Evolutionary conservation across 2,888 invertebrate species (phyloP).

Genomic region (Nomada flava): DNA sequence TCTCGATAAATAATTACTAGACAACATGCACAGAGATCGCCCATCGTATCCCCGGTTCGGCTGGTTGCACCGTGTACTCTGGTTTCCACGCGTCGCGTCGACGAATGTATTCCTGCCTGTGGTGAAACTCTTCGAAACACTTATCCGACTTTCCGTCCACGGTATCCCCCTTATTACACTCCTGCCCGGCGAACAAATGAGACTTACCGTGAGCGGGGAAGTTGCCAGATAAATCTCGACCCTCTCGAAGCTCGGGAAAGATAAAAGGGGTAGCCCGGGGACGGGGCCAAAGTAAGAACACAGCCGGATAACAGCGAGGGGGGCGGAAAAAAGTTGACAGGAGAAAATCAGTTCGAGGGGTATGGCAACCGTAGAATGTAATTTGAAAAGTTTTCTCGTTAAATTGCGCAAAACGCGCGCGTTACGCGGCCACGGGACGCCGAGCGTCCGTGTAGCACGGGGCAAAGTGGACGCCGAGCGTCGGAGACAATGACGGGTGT

Average conservation of each 20-base stretch:
- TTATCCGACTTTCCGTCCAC: conserved; percentile 1
- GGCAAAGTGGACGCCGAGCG: conserved; percentile 49
- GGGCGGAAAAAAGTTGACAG: conserved; percentile 12
- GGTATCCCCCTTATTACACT: conserved; percentile 38
- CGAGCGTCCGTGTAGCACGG: conserved; percentile 57
- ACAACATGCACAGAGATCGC: neutral
- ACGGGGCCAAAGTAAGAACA: neutral
- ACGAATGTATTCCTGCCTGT: conserved; percentile 2
- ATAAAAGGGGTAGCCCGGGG: neutral
- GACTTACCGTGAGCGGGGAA: conserved; percentile 46
- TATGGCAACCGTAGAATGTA: conserved; percentile 67
- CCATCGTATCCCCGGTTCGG: neutral
- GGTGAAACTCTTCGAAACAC: conserved; percentile 13
- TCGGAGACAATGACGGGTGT: conserved; percentile 60
- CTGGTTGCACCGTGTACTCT: neutral
- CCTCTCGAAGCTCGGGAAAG: neutral
- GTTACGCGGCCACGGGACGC: conserved; percentile 48
- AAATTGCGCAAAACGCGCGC: conserved; percentile 76
- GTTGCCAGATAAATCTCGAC: conserved; percentile 19
- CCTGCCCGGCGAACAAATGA: conserved; percentile 32
- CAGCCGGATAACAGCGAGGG: conserved; percentile 4
- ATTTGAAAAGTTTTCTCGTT: conserved; percentile 83
- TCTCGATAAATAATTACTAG: conserved; percentile 21
- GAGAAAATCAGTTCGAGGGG: conserved; percentile 9
- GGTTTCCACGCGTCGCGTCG: neutral